Evolutionary conservation across 1,140 invertebrate species (phyloP).

Genomic region (Drosophila simulans): DNA sequence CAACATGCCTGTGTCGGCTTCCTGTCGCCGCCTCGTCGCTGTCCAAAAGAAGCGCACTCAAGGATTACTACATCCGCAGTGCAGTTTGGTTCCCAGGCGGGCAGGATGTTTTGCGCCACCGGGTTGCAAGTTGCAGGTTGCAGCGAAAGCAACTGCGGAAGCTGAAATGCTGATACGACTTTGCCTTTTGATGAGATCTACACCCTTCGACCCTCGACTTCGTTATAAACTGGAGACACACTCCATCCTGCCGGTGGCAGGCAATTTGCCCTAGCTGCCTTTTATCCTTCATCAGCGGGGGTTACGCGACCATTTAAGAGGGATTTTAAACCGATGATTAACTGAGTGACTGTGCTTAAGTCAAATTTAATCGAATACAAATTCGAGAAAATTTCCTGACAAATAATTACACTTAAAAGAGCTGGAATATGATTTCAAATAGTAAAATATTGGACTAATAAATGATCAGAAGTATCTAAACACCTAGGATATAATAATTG

Average conservation of each 20-base stretch:
- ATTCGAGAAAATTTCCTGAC: no score
- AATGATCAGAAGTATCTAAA: no score
- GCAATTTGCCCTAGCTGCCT: slow-evolving; percentile 40
- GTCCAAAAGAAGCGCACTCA: neutral
- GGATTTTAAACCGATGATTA: neutral
- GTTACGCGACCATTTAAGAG: slow-evolving; percentile 8
- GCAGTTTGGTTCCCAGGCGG: slow-evolving; percentile 25
- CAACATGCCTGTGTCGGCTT: slow-evolving; percentile 32
- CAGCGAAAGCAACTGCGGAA: slow-evolving; percentile 34
- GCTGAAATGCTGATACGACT: slow-evolving; percentile 57
- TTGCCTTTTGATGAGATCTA: slow-evolving; percentile 69
- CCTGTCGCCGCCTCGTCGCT: slow-evolving; percentile 42
- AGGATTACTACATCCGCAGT: slow-evolving; percentile 49
- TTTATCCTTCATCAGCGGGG: slow-evolving; percentile 14
- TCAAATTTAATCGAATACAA: no score
- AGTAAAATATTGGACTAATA: no score
- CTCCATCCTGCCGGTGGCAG: slow-evolving; percentile 30
- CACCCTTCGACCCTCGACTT: slow-evolving; percentile 48
- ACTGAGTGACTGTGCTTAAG: neutral
- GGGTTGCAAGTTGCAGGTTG: neutral
- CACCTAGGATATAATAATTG: no score
- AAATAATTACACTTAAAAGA: no score
- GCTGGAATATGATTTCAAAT: neutral
- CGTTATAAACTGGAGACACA: slow-evolving; percentile 55
- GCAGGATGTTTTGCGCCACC: slow-evolving; percentile 34